phyloP scores from a whole-genome alignment of 2,113 vertebrate genomes.

The Alethe castanea region DNA sequence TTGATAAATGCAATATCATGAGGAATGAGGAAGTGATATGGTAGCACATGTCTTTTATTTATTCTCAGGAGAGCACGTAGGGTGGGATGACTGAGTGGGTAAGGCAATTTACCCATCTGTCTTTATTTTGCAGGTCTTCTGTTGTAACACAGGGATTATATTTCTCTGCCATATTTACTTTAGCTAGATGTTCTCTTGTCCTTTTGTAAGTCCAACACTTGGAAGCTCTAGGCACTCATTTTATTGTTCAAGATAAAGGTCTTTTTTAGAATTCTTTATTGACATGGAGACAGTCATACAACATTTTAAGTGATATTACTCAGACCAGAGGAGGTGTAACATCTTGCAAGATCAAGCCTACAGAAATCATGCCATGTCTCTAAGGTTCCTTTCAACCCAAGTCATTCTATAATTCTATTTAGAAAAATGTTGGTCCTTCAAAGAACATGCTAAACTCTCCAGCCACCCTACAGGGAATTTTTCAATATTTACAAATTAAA shows the following conservation, averaged over 20 bases:
- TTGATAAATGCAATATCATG: slow-evolving; percentile 15
- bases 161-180: not conserved
- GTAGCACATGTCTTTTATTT: slow-evolving; percentile 6
- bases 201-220: not conserved
- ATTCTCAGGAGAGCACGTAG: not conserved
- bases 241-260: not conserved
- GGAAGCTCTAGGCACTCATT: fast-evolving
- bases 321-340: not conserved
- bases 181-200: not conserved
- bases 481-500: not conserved
- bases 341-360: not conserved
- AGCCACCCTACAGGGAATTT: not conserved
- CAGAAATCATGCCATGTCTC: not conserved
- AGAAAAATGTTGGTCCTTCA: not conserved
- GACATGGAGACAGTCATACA: not conserved
- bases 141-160: not conserved
- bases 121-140: slow-evolving; percentile 15
- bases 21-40: not conserved
- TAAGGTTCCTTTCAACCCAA: not conserved
- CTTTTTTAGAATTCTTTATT: not conserved
- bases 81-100: slow-evolving; percentile 38
- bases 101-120: slow-evolving; percentile 23
- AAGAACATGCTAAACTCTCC: not conserved
- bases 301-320: not conserved
- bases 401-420: not conserved